Evolutionary conservation across 2,113 vertebrate genomes (phyloP), one percentile per base, ranked within the genome.

Genomic region (Chinchilla lanigera): DNA sequence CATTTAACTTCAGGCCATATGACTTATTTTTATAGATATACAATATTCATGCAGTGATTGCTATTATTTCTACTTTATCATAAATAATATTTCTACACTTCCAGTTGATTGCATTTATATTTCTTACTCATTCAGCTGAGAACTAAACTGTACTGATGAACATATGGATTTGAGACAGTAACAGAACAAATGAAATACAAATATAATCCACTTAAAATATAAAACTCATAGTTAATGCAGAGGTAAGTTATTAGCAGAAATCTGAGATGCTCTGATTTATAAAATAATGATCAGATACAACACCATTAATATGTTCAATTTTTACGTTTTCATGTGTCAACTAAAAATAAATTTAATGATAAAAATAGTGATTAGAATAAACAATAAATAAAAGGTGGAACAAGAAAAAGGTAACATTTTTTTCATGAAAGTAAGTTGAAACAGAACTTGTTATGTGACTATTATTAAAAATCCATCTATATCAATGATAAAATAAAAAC

Each of bases 11-110:
- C 92, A 92, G 80, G 24, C 7, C 26, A 85, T 56, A 35, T 1
- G 81, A 38, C 5, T 86, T 47, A 54, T 30, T 86, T 96, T 94
- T 84, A 80, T 61, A 96, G 58, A 11, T 47, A 82, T 0, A 89
- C 50, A 92, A 65, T 86, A 50, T 86, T 60, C 38, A 78, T 92
- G 13, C 14, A 78, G n/a, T 80, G 71, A 60, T 61, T 94, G 95
- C 89, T 6, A 65, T 92, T 77, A 30, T 89, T 95, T 78, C 26
- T 73, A 54, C 41, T 63, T 93, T 83, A 54, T 77, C 35, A 90
- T 77, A 92, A 58, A 92, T 81, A 61, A 60, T 26, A 90, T n/a
- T 89, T 96, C 82, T 94, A 54, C 1, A 91, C 61, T 26, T 61
- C 75, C 84, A 78, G 83, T 86, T 93, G 11, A 89, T 88, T 91